phyloP scores from a whole-genome alignment of 2,113 vertebrate species.

The Tragelaphus imberbis region DNA sequence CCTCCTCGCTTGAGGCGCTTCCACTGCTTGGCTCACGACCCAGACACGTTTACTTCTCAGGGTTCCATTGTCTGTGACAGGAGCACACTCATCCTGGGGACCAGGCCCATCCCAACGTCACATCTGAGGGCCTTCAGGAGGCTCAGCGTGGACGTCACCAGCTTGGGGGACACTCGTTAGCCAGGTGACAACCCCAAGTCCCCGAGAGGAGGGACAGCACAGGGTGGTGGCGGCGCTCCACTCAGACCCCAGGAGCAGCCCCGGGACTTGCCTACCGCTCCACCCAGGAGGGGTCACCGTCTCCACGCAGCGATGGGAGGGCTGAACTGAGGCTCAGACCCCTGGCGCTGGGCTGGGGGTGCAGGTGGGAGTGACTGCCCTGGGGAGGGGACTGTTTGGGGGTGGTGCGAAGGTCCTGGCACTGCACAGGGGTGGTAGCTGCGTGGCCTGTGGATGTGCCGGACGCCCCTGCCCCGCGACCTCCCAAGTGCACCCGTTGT shows the following conservation, averaged over 20 bases:
- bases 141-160: not conserved
- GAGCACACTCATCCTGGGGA: not conserved
- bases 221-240: no score
- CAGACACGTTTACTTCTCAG: no score
- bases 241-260: not conserved
- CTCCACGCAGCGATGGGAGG: not conserved
- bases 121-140: not conserved
- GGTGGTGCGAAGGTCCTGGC: not conserved
- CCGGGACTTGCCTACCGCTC: accelerated
- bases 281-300: accelerated
- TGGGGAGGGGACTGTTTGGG: not conserved
- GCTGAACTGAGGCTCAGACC: not conserved
- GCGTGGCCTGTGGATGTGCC: accelerated
- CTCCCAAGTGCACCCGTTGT: not conserved
- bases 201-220: not conserved
- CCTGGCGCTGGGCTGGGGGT: not conserved
- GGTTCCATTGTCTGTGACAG: no score
- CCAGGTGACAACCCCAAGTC: not conserved
- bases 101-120: not conserved
- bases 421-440: accelerated
- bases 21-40: accelerated
- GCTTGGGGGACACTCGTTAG: not conserved
- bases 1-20: not conserved
- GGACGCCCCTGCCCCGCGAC: accelerated
- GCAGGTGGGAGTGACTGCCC: not conserved